phyloP scores from a whole-genome alignment of 2,888 invertebrate genomes.

The Spodoptera exigua region DNA sequence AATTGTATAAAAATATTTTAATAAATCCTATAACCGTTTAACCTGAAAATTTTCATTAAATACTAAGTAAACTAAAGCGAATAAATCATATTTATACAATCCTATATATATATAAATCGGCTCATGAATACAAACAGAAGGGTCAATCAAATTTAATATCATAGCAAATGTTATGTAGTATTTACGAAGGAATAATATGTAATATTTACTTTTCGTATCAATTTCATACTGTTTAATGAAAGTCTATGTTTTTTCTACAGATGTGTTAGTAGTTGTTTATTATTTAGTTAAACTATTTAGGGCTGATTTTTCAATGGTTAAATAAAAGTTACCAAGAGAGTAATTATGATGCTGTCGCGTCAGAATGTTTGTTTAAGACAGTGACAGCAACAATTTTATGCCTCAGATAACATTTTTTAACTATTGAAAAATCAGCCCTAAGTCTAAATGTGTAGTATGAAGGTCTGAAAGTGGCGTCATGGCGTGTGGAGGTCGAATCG shows the following conservation, averaged over 20 bases:
- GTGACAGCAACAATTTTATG: no score
- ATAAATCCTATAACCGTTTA: conserved; percentile 24
- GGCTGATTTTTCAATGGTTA: no score
- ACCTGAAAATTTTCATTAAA: conserved; percentile 23
- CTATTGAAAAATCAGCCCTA: no score
- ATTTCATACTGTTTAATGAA: background rate
- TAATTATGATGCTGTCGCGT: no score
- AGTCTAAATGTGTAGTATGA: no score
- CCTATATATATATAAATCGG: conserved; percentile 19
- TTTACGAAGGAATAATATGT: conserved; percentile 20
- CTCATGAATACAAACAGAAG: conserved; percentile 20
- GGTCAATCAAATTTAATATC: conserved; percentile 25
- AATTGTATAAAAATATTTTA: conserved; percentile 4
- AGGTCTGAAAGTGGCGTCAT: no score
- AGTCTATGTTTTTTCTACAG: conserved; percentile 22
- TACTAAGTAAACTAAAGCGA: conserved; percentile 16
- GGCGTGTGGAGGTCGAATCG: no score
- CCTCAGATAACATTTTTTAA: no score
- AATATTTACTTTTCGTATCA: conserved; percentile 13
- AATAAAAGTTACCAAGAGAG: no score
- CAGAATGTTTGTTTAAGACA: no score
- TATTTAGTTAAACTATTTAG: conserved; percentile 1
- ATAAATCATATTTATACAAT: conserved; percentile 20
- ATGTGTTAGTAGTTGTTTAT: conserved; percentile 4
- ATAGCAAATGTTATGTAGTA: conserved; percentile 4